Base-by-base conservation (phyloP, 2,797 vertebrate genomes). In the Bradypus variegatus region DNA sequence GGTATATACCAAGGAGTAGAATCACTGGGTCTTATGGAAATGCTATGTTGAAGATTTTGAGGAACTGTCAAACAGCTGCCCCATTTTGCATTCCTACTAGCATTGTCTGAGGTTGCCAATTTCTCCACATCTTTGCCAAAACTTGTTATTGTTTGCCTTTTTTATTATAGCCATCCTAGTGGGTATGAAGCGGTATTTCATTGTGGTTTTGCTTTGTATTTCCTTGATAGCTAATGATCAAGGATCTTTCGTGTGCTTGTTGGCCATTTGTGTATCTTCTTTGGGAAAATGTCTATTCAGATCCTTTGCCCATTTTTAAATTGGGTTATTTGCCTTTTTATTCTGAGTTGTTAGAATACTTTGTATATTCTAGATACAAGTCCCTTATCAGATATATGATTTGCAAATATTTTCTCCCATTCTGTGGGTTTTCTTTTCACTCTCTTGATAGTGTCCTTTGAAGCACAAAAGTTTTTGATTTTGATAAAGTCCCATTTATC, bases 81-180 rank as follows among this genome's bases (percentile, higher is more conserved):
- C 19, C 31, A 29, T 73, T 25, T 48, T 14, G 1, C 38, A 9
- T 31, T 21, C 33, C 55, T 15, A 3, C 31, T 50, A 8, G 65
- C 29, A 4, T 60, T 13, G 5, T 8, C 2, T 7, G 9, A 55
- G n/a, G 58, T 33, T 19, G 48, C 65, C 33, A 5, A 0, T 21
- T 33, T 65, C 18, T 13, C 60, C 29, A 11, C 19, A 1, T n/a
- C 15, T 55, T 65, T 13, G 15, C 38, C 73, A 64, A 3, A 36
- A 5, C 16, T 3, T 6, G 19, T 36, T 36, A 33, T 23, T 29
- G 14, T 14, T 64, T 33, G 78, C 23, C 60, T 62, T 38, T 18
- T 67, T 69, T 2, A 8, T 29, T 75, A 36, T 8, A 1, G 45
- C 25, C 33, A 0, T 72, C 58, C 62, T 6, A 0, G 13, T 33